phyloP scores from a whole-genome alignment of 2,113 vertebrate species.

The Poeciliopsis prolifica region DNA sequence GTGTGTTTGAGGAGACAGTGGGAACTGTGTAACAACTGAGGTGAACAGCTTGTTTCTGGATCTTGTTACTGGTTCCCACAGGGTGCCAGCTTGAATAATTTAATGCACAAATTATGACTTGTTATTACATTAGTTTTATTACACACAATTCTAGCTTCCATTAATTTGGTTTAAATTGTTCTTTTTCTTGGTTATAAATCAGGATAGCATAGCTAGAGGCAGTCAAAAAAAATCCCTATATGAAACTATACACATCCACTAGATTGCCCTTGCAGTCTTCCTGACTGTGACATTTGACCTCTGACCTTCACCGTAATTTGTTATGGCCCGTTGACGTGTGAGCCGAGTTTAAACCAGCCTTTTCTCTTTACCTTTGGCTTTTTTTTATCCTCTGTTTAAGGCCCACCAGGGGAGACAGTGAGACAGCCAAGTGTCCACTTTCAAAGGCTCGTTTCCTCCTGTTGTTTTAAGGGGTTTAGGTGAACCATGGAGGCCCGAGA shows the following conservation, averaged over 20 bases:
- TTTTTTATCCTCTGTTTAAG: slow-evolving; percentile 29
- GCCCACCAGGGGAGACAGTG: slow-evolving; percentile 30
- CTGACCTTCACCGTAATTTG: slow-evolving; percentile 64
- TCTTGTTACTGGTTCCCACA: too few species aligned
- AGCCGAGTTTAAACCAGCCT: slow-evolving; percentile 42
- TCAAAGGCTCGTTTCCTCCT: slow-evolving; percentile 68
- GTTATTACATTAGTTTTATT: not conserved
- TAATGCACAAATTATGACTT: slow-evolving; percentile 1
- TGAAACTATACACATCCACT: slow-evolving; percentile 30
- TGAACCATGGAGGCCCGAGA: slow-evolving; percentile 28
- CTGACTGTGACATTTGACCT: slow-evolving; percentile 68
- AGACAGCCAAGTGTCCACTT: slow-evolving; percentile 62
- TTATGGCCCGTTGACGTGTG: slow-evolving; percentile 54
- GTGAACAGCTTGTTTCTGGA: slow-evolving; percentile 7
- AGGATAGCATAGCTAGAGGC: not conserved
- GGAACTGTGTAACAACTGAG: slow-evolving; percentile 31
- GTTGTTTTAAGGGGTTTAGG: slow-evolving; percentile 53
- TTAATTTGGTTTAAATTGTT: not conserved
- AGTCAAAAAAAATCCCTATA: slow-evolving; percentile 9
- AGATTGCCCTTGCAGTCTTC: slow-evolving; percentile 49
- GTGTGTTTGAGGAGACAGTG: slow-evolving; percentile 13
- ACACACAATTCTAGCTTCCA: not conserved
- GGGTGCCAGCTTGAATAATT: not conserved
- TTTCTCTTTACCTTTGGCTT: slow-evolving; percentile 30
- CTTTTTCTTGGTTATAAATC: not conserved